Evolutionary conservation across 2,797 vertebrate genomes (phyloP).

Genomic region (Phoebastria nigripes): DNA sequence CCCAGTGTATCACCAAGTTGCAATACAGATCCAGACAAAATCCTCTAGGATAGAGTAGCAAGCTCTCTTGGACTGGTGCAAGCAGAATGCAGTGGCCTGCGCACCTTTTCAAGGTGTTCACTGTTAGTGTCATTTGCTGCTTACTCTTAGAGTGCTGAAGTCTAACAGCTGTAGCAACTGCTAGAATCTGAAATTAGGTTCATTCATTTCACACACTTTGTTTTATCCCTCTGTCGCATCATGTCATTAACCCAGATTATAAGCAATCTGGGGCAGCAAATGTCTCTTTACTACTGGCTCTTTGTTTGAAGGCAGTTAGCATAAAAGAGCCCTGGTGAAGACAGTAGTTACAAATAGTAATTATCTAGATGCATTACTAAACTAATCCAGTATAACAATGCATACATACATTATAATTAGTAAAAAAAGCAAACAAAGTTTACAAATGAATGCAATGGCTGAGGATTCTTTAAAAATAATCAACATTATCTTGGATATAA

Average conservation of each 20-base stretch:
- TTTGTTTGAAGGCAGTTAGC: neutral
- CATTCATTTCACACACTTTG: neutral
- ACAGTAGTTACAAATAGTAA: neutral
- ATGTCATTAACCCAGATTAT: neutral
- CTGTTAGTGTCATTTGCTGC: neutral
- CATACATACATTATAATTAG: neutral
- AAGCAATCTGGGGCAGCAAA: neutral
- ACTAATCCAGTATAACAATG: neutral
- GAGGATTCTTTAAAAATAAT: neutral
- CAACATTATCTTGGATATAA: neutral
- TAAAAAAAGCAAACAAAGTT: neutral
- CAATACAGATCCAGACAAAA: neutral
- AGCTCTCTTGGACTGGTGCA: neutral
- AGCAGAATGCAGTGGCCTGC: neutral
- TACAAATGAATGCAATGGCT: neutral
- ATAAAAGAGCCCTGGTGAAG: neutral
- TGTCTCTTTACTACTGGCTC: neutral
- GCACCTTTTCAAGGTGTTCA: neutral
- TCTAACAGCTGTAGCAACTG: neutral
- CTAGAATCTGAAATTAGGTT: neutral
- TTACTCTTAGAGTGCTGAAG: neutral
- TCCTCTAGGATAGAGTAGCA: neutral
- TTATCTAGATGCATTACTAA: constrained; percentile 7
- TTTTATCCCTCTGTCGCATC: neutral
- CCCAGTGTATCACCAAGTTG: neutral